phyloP scores from a whole-genome alignment of 2,113 vertebrate species.

The Dipodomys merriami region DNA sequence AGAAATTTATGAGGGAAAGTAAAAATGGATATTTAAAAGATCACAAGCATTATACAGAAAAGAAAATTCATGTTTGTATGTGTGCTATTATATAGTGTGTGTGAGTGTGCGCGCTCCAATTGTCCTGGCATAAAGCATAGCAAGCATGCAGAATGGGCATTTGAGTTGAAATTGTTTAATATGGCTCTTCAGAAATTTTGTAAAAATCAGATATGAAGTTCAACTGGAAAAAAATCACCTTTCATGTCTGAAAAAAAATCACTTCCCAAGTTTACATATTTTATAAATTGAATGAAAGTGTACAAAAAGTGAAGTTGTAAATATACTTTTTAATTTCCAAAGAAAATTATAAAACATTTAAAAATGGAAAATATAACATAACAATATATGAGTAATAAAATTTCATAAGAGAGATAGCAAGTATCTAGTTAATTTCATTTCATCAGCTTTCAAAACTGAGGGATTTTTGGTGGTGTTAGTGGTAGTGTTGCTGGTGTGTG shows the following conservation, averaged over 20 bases:
- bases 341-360: slow-evolving; percentile 20
- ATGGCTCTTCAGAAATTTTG: background rate
- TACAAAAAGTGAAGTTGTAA: slow-evolving; percentile 16
- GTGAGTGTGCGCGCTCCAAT: rapidly evolving
- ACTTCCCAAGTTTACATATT: slow-evolving; percentile 45
- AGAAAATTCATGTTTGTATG: background rate
- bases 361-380: background rate
- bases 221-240: background rate
- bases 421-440: slow-evolving; percentile 36
- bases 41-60: background rate
- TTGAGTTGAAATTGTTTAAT: background rate
- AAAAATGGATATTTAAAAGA: background rate
- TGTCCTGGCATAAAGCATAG: background rate
- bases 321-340: slow-evolving; percentile 36
- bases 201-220: slow-evolving; percentile 18
- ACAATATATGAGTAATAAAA: slow-evolving; percentile 33
- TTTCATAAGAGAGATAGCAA: background rate
- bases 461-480: background rate
- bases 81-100: background rate
- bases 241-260: background rate
- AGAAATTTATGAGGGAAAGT: background rate
- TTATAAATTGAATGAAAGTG: slow-evolving; percentile 45
- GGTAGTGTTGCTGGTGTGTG: background rate
- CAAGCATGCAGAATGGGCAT: background rate
- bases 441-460: background rate